These are phyloP conservation scores for Protosalanx chinensis DNA, from an alignment of 2,797 vertebrate genomes.

Conservation along the genomic window DNA sequence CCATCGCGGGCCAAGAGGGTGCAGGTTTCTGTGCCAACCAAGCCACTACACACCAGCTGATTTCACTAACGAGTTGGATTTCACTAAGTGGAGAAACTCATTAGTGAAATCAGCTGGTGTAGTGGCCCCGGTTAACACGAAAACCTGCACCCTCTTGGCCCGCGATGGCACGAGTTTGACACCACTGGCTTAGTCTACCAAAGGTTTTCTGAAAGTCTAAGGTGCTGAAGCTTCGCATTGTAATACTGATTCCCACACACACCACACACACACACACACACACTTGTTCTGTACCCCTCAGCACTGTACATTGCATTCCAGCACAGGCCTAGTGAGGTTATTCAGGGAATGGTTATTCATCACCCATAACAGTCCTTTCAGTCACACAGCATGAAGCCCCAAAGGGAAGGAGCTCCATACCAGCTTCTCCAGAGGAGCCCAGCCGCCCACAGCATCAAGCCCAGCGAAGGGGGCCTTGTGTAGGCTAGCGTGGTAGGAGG, in stretches of 20 bases:
- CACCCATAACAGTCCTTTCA: constrained; percentile 44
- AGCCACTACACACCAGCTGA: too few relatives aligned
- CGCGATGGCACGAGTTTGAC: too few relatives aligned
- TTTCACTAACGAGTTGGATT: too few relatives aligned
- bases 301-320: constrained; percentile 49
- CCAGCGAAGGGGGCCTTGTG: constrained; percentile 34
- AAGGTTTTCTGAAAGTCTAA: too few relatives aligned
- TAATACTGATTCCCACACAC: background rate
- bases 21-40: too few relatives aligned
- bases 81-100: too few relatives aligned
- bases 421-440: constrained; percentile 28
- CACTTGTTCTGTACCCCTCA: constrained; percentile 1
- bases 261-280: background rate
- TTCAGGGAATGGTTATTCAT: constrained; percentile 40
- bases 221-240: background rate
- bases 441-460: constrained; percentile 26
- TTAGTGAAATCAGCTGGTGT: too few relatives aligned
- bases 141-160: too few relatives aligned
- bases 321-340: constrained; percentile 30
- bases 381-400: constrained; percentile 40
- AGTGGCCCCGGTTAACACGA: too few relatives aligned
- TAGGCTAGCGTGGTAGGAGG: constrained; percentile 14
- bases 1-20: too few relatives aligned
- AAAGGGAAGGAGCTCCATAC: constrained; percentile 33
- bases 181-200: too few relatives aligned